Evolutionary conservation across 2,797 vertebrate species (phyloP).

Genomic region (Sebastes jordani): DNA sequence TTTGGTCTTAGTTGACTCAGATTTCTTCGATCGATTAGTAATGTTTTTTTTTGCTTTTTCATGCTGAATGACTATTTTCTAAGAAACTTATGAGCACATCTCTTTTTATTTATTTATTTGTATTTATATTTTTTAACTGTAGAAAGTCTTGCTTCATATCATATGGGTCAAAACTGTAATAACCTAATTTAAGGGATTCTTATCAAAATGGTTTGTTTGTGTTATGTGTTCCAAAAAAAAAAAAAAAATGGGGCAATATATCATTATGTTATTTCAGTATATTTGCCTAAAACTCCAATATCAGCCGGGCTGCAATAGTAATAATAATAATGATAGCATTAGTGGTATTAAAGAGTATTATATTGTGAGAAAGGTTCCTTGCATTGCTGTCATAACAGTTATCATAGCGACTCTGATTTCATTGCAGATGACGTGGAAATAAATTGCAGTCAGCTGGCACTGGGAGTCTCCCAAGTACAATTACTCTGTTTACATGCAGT

Average conservation of each 20-base stretch:
- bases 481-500: constrained; percentile 86
- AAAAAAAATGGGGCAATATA: not conserved
- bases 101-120: no score
- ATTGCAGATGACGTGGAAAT: constrained; percentile 57
- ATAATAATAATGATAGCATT: not conserved
- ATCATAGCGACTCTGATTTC: constrained; percentile 27
- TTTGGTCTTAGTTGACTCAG: no score
- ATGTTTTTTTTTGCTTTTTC: no score
- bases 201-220: no score
- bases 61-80: no score
- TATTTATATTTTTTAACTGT: not conserved
- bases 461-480: constrained; percentile 81
- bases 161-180: not conserved
- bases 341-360: not conserved
- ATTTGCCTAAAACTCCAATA: no score
- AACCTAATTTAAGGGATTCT: not conserved
- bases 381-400: constrained; percentile 13
- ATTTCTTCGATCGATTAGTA: no score
- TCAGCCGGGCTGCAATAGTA: not conserved
- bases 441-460: constrained; percentile 72
- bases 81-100: no score
- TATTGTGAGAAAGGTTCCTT: not conserved
- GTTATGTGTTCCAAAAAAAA: not conserved
- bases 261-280: not conserved
- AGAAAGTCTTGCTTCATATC: not conserved